These are phyloP conservation scores for Planococcus citri DNA, from an alignment of 1,140 invertebrate genomes.

Conservation along the genomic window DNA sequence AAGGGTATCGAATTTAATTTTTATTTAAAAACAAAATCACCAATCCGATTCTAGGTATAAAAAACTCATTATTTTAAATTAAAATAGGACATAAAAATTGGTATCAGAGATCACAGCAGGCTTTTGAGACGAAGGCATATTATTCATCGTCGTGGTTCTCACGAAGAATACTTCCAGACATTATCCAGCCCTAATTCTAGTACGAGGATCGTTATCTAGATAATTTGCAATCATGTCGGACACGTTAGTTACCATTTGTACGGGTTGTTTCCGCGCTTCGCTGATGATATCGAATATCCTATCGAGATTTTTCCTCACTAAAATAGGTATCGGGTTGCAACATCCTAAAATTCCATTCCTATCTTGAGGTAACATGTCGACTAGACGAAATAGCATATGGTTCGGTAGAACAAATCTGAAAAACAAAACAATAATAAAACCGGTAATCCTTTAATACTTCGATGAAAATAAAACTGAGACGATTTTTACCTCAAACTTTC, in stretches of 20 bases:
- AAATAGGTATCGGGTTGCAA: slow-evolving; percentile 82
- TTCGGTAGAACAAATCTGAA: slow-evolving; percentile 82
- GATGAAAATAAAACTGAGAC: background rate
- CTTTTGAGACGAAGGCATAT: no score
- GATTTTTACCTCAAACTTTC: slow-evolving; percentile 62
- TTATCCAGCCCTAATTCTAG: no score
- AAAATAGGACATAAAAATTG: no score
- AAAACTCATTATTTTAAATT: no score
- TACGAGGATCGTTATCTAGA: no score
- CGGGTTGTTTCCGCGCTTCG: slow-evolving; percentile 56
- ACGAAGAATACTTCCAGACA: no score
- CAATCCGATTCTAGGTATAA: no score
- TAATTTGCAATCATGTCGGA: background rate
- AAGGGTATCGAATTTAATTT: no score
- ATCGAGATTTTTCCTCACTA: slow-evolving; percentile 63
- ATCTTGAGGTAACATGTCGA: slow-evolving; percentile 81
- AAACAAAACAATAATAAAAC: slow-evolving; percentile 26
- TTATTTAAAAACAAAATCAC: no score
- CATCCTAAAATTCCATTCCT: slow-evolving; percentile 86
- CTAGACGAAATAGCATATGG: slow-evolving; percentile 86
- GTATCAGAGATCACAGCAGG: no score
- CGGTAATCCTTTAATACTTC: no score
- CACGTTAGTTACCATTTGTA: slow-evolving; percentile 44
- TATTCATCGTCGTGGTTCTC: no score
- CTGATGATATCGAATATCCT: slow-evolving; percentile 63